Conservation (phyloP, 2,888 invertebrate species). For the Lasioglossum oenotherae region DNA sequence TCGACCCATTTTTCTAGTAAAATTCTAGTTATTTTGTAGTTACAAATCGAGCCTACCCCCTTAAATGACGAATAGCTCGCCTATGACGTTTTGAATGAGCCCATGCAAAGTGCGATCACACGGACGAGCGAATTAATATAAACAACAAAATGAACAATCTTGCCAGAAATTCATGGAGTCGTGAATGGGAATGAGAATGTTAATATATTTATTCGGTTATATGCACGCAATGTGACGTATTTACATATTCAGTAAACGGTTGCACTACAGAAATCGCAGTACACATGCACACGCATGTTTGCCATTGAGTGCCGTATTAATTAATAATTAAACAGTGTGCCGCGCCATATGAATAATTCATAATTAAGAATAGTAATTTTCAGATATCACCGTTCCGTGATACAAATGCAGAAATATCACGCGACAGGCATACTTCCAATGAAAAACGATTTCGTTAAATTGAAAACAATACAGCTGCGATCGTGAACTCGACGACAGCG, state of each 20-base stretch:
- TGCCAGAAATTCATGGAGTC: slow-evolving; percentile 22
- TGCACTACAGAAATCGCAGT: slow-evolving; percentile 10
- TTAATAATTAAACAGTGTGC: slow-evolving; percentile 53
- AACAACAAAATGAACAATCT: slow-evolving; percentile 5
- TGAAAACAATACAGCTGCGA: not conserved
- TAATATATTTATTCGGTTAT: slow-evolving; percentile 40
- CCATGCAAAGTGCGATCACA: not conserved
- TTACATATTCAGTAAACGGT: slow-evolving; percentile 44
- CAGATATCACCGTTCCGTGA: slow-evolving; percentile 14
- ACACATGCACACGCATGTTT: not conserved
- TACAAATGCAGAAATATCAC: slow-evolving; percentile 7
- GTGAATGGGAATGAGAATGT: slow-evolving; percentile 19
- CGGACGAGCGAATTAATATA: not conserved
- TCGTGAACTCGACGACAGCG: not conserved
- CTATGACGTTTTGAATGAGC: not conserved
- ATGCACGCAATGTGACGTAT: slow-evolving; percentile 28
- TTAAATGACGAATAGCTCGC: not conserved
- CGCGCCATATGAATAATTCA: slow-evolving; percentile 52
- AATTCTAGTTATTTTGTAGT: no score
- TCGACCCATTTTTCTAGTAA: no score
- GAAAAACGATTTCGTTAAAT: slow-evolving; percentile 2
- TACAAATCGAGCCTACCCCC: no score
- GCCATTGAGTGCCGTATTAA: slow-evolving; percentile 31
- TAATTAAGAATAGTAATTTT: slow-evolving; percentile 50
- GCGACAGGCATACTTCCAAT: not conserved